Evolutionary conservation across 2,113 vertebrate species (phyloP).

Genomic region (Colinus virginianus): DNA sequence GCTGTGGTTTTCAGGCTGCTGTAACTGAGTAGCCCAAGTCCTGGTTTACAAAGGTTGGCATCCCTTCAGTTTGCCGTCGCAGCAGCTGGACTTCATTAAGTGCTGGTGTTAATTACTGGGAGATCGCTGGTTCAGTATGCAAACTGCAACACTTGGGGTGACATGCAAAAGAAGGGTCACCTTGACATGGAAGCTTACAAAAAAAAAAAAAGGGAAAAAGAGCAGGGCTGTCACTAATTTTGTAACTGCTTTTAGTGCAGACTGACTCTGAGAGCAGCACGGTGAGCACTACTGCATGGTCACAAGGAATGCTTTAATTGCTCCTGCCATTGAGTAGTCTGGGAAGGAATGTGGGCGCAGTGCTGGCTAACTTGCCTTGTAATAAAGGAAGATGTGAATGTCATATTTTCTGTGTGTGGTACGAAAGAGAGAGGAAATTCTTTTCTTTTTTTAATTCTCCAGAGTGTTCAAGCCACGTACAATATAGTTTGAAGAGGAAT

Average conservation of each 20-base stretch:
- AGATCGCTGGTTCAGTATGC: slow-evolving; percentile 81
- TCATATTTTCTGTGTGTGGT: neutral
- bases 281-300: neutral
- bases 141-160: slow-evolving; percentile 81
- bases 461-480: slow-evolving; percentile 36
- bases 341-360: neutral
- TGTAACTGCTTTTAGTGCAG: neutral
- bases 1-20: slow-evolving; percentile 44
- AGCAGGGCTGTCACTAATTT: neutral
- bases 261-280: neutral
- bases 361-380: neutral
- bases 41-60: slow-evolving; percentile 83
- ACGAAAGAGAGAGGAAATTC: neutral
- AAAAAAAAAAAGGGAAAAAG: neutral
- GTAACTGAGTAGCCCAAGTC: slow-evolving; percentile 50
- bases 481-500: slow-evolving; percentile 42
- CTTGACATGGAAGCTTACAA: slow-evolving; percentile 83
- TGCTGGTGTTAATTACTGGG: slow-evolving; percentile 97
- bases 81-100: slow-evolving; percentile 99
- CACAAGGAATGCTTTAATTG: neutral
- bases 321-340: neutral
- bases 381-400: slow-evolving; percentile 13
- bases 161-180: slow-evolving; percentile 83
- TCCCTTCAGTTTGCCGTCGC: slow-evolving; percentile 82
- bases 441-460: slow-evolving; percentile 3